Conservation (phyloP, 2,797 vertebrate genomes). For the Sparidentex hasta region DNA sequence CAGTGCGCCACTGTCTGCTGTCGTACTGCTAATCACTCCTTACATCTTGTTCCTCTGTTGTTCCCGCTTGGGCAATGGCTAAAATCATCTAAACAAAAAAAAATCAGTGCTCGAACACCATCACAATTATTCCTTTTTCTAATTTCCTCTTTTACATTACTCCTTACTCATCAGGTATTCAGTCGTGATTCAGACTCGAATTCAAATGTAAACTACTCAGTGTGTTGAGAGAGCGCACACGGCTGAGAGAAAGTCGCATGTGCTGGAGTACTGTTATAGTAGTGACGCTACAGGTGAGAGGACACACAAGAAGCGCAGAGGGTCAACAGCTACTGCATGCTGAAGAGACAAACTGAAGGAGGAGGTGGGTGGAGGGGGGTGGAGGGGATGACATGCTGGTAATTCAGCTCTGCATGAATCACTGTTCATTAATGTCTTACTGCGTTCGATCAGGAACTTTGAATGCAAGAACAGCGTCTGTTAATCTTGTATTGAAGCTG, state of each 20-base stretch:
- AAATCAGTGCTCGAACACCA: not conserved
- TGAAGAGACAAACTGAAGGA: constrained; percentile 14
- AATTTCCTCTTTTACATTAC: constrained; percentile 11
- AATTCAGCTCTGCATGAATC: constrained; percentile 20
- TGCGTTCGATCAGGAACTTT: not conserved
- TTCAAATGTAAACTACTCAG: constrained; percentile 23
- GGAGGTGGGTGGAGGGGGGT: not conserved
- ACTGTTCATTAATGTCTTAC: constrained; percentile 14
- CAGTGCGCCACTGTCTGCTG: too few relatives aligned
- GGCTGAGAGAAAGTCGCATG: constrained; percentile 14
- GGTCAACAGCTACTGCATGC: constrained; percentile 11
- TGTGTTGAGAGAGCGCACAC: not conserved
- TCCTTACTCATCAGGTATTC: not conserved
- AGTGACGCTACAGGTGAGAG: constrained; percentile 34
- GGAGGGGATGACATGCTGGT: not conserved
- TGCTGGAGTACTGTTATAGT: constrained; percentile 20
- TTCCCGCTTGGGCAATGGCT: too few relatives aligned
- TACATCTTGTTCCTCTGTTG: too few relatives aligned
- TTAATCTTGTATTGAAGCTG: constrained; percentile 2
- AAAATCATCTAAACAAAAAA: not conserved
- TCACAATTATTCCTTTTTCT: not conserved
- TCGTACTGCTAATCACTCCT: too few relatives aligned
- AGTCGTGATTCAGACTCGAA: constrained; percentile 3
- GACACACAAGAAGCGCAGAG: constrained; percentile 31
- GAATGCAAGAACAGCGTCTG: not conserved